Evolutionary conservation across 2,888 invertebrate genomes (phyloP).

Genomic region (Hylaea fasciaria): DNA sequence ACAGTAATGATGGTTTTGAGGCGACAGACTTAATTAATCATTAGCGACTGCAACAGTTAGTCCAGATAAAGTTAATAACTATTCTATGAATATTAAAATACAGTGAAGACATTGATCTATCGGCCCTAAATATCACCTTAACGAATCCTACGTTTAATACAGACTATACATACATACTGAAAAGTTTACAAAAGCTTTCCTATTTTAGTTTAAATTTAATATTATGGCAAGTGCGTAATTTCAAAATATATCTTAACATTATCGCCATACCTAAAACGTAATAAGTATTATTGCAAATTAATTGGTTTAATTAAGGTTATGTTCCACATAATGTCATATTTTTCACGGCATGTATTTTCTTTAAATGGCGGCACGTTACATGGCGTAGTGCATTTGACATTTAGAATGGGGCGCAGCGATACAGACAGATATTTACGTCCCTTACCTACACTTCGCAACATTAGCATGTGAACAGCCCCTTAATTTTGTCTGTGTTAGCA

Average conservation of each 20-base stretch:
- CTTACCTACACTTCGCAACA: no score
- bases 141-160: constrained; percentile 61
- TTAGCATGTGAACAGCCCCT: no score
- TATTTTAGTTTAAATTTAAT: constrained; percentile 36
- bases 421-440: no score
- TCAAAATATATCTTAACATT: constrained; percentile 1
- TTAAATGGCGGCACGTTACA: no score
- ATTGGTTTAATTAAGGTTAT: no score
- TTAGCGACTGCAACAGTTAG: constrained; percentile 5
- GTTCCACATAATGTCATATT: no score
- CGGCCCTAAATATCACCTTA: constrained; percentile 70
- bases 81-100: constrained; percentile 80
- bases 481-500: background rate
- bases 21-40: no score
- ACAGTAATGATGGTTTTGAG: no score
- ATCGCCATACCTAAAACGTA: background rate
- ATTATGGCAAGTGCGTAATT: constrained; percentile 17
- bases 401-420: no score
- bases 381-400: no score
- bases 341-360: no score
- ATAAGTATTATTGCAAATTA: no score
- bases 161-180: constrained; percentile 60
- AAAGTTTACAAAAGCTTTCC: constrained; percentile 66
- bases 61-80: constrained; percentile 42
- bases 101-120: constrained; percentile 80